Conservation (phyloP, 2,113 vertebrate genomes). For the Rhipidura dahli region DNA sequence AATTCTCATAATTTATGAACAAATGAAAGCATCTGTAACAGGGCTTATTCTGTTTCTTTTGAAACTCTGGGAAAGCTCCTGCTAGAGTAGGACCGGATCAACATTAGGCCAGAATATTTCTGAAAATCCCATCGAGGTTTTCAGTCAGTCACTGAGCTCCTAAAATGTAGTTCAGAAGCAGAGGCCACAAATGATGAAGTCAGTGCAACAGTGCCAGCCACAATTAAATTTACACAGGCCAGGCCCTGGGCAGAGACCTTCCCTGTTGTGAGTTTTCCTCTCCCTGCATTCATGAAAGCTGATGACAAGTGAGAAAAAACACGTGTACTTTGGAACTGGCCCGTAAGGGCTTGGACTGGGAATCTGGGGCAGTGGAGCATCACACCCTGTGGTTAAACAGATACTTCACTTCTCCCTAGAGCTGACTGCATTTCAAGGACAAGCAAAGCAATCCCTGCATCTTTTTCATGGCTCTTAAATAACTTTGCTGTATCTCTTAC, state of each 20-base stretch:
- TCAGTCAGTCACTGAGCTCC: background rate
- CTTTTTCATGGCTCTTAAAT: background rate
- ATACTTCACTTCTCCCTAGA: background rate
- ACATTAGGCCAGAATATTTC: background rate
- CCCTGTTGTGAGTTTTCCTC: background rate
- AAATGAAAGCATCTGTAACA: background rate
- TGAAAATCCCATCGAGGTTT: background rate
- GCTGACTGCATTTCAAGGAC: background rate
- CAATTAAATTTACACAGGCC: background rate
- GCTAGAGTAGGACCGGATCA: background rate
- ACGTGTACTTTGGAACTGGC: accelerated
- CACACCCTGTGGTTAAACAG: background rate
- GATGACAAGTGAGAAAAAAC: background rate
- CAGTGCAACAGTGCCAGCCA: background rate
- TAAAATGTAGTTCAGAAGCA: background rate
- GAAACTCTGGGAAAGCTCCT: background rate
- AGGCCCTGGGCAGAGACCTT: background rate
- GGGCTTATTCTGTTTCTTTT: background rate
- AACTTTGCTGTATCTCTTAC: background rate
- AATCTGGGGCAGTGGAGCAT: background rate
- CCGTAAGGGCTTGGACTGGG: accelerated
- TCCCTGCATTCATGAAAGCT: background rate
- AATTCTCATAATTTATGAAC: background rate
- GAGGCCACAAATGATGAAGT: background rate
- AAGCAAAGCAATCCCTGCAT: background rate